Evolutionary conservation across 64 coral and sea anemone genomes (phyloP), one percentile per base, ranked within the genome.

Genomic region (Pachyseris speciosa): DNA sequence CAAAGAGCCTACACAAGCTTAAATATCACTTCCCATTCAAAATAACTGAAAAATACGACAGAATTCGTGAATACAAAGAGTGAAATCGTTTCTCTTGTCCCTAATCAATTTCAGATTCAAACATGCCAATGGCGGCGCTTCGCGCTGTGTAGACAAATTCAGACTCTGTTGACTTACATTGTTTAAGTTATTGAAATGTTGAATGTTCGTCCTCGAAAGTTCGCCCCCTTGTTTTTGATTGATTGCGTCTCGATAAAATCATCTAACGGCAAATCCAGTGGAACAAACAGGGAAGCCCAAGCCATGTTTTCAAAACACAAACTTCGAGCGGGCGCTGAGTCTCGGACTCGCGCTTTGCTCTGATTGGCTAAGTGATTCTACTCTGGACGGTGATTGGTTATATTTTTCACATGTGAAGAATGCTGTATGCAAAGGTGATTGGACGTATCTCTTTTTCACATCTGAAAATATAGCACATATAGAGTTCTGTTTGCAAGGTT

Each of bases 321-420:
- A 38, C 33, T 20, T 37, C 59, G 59, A 63, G 76, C 48, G 11
- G 28, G 28, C 37, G 13, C 80, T 61, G 37, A 13, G 40, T 58
- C 13, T n/a, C 8, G 8, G 27, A 48, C 2, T 2, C 51, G 48
- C 58, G 12, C 10, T 16, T 44, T 41, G 10, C 53, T 65, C 80
- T 63, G 51, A 84, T 58, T 84, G 80, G 80, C 60, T 84, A 66
- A 9, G 50, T 26, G 60, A 65, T 65, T 58, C 28, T 65, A 42
- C 10, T 61, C 30, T 65, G 1, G 30, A 36, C 74, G 42, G 44
- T 58, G 51, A 65, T 65, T 84, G 60, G 55, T 64, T 67, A 66
- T 65, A 84, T 66, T 84, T 84, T 84, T 84, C 80, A 52, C 76
- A 80, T 80, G 30, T 52, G 42, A 66, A 84, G 27, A 84, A 79